Percentiles rank a stretch among this genome's conserved stretches.
These are phyloP conservation scores for Pseudochromis fuscus DNA, from an alignment of 2,797 vertebrate genomes.

Conservation along the genomic window DNA sequence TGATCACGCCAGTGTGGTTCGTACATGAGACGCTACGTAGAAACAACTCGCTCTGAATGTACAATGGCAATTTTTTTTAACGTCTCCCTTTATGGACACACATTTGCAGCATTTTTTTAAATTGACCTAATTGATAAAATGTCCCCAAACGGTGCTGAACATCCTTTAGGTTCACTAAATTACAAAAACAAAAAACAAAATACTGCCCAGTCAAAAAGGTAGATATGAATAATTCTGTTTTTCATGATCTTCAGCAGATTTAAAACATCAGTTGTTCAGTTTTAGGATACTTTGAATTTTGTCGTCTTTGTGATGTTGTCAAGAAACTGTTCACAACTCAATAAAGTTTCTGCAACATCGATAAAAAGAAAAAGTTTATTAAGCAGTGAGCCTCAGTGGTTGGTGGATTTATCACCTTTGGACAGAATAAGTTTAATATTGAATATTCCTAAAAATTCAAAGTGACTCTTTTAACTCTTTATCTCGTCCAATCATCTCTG, in stretches of 20 bases:
- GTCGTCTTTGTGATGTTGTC: neutral
- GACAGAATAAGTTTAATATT: too few species aligned
- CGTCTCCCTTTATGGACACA: neutral
- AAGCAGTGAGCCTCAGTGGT: neutral
- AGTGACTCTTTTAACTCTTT: too few species aligned
- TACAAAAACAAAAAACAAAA: too few species aligned
- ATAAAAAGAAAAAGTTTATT: neutral
- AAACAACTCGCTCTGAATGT: neutral
- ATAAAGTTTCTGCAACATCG: neutral
- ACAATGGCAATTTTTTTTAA: neutral
- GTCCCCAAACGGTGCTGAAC: neutral
- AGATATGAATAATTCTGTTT: neutral
- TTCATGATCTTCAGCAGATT: neutral
- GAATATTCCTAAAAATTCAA: too few species aligned
- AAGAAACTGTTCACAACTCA: neutral
- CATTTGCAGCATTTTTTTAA: neutral
- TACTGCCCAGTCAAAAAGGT: neutral
- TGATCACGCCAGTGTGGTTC: conserved; percentile 19
- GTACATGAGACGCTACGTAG: neutral
- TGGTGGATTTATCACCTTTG: neutral
- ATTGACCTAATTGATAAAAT: neutral
- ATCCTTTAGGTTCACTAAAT: neutral
- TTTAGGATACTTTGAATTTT: neutral
- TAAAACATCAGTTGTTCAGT: neutral
- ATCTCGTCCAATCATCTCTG: neutral